These are phyloP conservation scores for Avahi laniger DNA, from an alignment of 2,797 vertebrate genomes.

Conservation along the genomic window DNA sequence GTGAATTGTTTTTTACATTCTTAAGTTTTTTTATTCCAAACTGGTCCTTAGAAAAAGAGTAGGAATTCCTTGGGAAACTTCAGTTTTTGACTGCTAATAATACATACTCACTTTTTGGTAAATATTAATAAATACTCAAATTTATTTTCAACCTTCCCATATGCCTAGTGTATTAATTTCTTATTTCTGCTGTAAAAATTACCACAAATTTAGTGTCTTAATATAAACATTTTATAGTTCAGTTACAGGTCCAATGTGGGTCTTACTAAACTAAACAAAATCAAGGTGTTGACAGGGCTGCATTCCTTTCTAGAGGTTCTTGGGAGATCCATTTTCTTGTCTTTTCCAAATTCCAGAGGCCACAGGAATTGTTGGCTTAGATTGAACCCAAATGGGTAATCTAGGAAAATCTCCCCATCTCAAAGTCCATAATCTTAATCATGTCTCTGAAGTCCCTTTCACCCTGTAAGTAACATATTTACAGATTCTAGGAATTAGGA, in stretches of 20 bases:
- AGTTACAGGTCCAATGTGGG: background rate
- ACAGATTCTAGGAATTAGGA: background rate
- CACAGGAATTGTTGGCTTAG: background rate
- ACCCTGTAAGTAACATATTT: background rate
- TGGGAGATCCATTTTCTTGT: background rate
- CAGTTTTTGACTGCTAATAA: background rate
- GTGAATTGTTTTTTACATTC: background rate
- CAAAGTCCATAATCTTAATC: background rate
- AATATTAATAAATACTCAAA: background rate
- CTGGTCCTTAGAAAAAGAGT: background rate
- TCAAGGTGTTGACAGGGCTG: background rate
- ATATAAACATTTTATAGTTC: background rate
- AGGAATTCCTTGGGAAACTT: background rate
- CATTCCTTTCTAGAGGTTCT: background rate
- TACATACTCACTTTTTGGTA: background rate
- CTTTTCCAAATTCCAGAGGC: background rate
- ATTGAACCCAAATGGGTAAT: rapidly evolving
- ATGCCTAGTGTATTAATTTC: background rate
- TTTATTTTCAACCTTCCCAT: background rate
- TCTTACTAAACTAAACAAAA: background rate
- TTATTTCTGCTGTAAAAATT: background rate
- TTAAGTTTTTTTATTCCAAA: background rate
- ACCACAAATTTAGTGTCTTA: background rate
- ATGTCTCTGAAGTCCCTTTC: background rate
- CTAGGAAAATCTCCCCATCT: background rate